Percentiles rank a stretch among this genome's conserved stretches.
phyloP scores from a whole-genome alignment of 2,113 vertebrate species.

The Caloenas nicobarica region DNA sequence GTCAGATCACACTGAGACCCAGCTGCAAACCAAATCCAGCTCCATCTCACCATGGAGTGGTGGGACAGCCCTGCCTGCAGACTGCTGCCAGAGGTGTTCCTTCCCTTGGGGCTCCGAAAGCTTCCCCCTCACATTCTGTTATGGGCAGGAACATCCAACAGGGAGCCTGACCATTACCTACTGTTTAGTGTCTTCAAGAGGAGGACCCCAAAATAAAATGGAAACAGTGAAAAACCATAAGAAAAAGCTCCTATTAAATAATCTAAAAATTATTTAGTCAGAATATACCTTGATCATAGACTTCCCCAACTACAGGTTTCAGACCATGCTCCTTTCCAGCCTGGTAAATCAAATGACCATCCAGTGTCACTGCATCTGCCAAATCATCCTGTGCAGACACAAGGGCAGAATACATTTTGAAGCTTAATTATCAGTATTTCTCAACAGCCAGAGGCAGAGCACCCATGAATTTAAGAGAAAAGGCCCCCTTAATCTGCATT shows the following conservation, averaged over 20 bases:
- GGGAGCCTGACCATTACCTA: neutral
- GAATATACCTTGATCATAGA: slow-evolving; percentile 77
- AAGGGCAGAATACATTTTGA: neutral
- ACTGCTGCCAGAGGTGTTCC: neutral
- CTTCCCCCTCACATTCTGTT: neutral
- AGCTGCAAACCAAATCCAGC: neutral
- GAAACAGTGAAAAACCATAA: neutral
- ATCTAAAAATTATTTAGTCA: neutral
- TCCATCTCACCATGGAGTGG: neutral
- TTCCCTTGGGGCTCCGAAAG: neutral
- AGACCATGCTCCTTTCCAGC: slow-evolving; percentile 79
- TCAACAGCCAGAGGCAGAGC: neutral
- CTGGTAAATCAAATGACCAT: slow-evolving; percentile 78
- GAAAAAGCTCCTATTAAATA: neutral
- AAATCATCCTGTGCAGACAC: slow-evolving; percentile 73
- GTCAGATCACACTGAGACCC: neutral
- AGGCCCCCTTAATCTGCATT: neutral
- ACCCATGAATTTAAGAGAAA: neutral
- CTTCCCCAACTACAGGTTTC: slow-evolving; percentile 87
- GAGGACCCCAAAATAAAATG: neutral
- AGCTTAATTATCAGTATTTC: neutral
- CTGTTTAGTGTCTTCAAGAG: neutral
- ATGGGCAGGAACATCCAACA: neutral
- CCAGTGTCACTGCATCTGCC: slow-evolving; percentile 86
- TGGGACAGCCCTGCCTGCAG: neutral